Evolutionary conservation across 1,140 invertebrate species (phyloP).

Genomic region (Drosophila ogumai): DNA sequence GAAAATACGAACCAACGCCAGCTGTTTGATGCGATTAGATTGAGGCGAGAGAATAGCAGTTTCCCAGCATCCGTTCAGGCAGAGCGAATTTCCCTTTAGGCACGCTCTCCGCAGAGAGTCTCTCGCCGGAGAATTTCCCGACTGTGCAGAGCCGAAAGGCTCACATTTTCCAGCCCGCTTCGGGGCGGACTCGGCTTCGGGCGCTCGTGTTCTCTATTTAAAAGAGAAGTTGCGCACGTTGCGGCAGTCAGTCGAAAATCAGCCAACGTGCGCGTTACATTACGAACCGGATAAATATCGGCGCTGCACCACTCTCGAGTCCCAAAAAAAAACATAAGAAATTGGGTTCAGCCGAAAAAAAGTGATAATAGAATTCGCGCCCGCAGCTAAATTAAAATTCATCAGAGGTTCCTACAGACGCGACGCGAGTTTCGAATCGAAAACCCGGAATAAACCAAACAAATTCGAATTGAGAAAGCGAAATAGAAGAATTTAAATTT

Average conservation of each 20-base stretch:
- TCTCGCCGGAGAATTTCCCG: constrained; percentile 14
- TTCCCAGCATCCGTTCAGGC: constrained; percentile 41
- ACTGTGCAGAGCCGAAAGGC: constrained; percentile 32
- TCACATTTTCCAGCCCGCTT: constrained; percentile 5
- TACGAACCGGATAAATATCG: constrained; percentile 26
- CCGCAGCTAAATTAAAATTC: constrained; percentile 52
- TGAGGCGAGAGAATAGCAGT: constrained; percentile 29
- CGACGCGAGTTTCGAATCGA: constrained; percentile 33
- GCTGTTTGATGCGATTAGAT: constrained; percentile 62
- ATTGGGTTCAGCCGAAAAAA: constrained; percentile 44
- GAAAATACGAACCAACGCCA: constrained; percentile 57
- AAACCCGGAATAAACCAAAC: constrained; percentile 1
- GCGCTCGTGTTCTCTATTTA: constrained; percentile 61
- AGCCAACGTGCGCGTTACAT: constrained; percentile 68
- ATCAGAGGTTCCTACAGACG: constrained; percentile 61
- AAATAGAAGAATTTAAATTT: constrained; percentile 27
- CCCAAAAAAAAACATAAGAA: constrained; percentile 11
- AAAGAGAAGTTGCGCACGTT: constrained; percentile 78
- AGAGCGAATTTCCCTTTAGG: constrained; percentile 57
- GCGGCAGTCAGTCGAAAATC: constrained; percentile 78
- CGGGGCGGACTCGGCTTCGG: constrained; percentile 18
- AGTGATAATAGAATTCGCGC: constrained; percentile 65
- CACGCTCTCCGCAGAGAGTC: constrained; percentile 15
- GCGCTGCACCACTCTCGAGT: constrained; percentile 21
- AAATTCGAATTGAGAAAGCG: constrained; percentile 11